Conservation (phyloP, 2,888 invertebrate species). For the Drosophila flavopinicola region DNA sequence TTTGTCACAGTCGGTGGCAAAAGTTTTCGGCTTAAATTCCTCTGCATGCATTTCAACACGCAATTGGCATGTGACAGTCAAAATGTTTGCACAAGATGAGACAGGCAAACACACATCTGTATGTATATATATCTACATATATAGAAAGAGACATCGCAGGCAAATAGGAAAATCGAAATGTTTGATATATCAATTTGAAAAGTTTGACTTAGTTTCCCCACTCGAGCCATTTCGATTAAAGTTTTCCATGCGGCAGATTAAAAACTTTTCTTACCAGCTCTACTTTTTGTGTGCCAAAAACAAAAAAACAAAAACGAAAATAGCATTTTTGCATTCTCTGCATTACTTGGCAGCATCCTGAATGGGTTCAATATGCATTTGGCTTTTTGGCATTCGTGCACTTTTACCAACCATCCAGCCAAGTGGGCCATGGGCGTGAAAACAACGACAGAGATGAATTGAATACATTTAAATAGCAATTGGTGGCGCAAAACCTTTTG, state of each 20-base stretch:
- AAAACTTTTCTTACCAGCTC: slow-evolving; percentile 64
- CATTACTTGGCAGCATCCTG: slow-evolving; percentile 54
- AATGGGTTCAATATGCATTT: slow-evolving; percentile 40
- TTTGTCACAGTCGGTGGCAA: slow-evolving; percentile 68
- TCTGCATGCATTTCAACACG: slow-evolving; percentile 75
- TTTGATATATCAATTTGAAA: slow-evolving; percentile 80
- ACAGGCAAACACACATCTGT: slow-evolving; percentile 27
- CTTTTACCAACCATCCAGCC: slow-evolving; percentile 38
- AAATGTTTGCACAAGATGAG: slow-evolving; percentile 63
- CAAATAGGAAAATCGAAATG: slow-evolving; percentile 68
- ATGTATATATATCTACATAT: no score
- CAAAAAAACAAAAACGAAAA: neutral
- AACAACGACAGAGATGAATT: slow-evolving; percentile 15
- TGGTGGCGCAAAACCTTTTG: neutral
- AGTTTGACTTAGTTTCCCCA: slow-evolving; percentile 75
- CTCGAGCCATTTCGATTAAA: slow-evolving; percentile 72
- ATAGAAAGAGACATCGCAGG: neutral
- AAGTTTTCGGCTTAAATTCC: slow-evolving; percentile 78
- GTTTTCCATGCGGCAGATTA: slow-evolving; percentile 77
- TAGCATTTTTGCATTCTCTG: slow-evolving; percentile 49
- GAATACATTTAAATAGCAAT: slow-evolving; percentile 30
- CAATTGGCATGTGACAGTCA: slow-evolving; percentile 78
- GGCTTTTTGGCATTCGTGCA: slow-evolving; percentile 20
- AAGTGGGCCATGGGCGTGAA: slow-evolving; percentile 51
- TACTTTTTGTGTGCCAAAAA: slow-evolving; percentile 56